These are phyloP conservation scores for Cygnus buccinator DNA, from an alignment of 2,113 vertebrate genomes.

Conservation along the genomic window DNA sequence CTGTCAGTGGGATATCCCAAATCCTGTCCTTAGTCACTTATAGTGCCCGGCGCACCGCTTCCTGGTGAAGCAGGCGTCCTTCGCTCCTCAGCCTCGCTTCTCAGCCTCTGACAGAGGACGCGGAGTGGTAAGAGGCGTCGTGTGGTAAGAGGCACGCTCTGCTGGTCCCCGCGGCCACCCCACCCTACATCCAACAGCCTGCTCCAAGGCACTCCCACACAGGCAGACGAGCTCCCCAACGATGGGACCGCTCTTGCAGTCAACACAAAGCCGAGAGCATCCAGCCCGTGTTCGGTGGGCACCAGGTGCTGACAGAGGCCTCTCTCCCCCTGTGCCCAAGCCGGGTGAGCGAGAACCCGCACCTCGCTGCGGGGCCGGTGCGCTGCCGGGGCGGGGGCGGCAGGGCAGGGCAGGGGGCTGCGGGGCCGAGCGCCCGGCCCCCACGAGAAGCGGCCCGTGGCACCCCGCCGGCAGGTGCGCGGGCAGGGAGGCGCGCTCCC, in stretches of 20 bases:
- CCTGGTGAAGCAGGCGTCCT: neutral
- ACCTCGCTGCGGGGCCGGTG: neutral
- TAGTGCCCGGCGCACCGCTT: neutral
- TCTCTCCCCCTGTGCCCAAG: neutral
- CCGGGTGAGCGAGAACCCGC: neutral
- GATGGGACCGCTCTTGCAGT: neutral
- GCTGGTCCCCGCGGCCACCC: fast-evolving
- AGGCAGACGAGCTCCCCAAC: neutral
- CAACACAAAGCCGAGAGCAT: neutral
- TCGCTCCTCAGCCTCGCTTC: neutral
- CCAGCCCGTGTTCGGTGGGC: neutral
- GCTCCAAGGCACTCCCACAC: neutral
- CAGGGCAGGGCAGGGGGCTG: no score
- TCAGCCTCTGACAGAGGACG: neutral
- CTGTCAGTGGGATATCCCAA: neutral
- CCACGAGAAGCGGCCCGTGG: no score
- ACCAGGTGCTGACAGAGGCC: neutral
- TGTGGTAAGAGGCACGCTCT: neutral
- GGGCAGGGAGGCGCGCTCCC: no score
- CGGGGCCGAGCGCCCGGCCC: no score
- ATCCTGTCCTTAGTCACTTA: neutral
- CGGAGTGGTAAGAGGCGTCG: neutral
- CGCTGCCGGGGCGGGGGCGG: no score
- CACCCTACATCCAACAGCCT: neutral
- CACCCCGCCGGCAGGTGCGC: no score